Evolutionary conservation across 2,888 invertebrate species (phyloP), one percentile per base, ranked within the genome.

Genomic region (Habrosyne pyritoides): DNA sequence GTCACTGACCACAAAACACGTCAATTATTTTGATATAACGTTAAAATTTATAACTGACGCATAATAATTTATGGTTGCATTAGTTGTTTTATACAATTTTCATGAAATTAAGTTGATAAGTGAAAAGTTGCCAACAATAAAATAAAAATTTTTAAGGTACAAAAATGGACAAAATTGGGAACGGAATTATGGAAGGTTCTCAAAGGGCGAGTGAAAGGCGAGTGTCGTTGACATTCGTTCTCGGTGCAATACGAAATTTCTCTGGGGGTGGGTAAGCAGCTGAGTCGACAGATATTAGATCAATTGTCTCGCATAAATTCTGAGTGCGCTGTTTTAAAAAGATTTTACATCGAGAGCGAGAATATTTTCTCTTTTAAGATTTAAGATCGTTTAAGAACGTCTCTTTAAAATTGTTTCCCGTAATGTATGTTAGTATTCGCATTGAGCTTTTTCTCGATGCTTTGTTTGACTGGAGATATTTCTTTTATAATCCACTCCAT

Each of bases 211-310:
- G 59, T 55, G 61, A 59, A 61, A 59, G 60, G 62, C 60, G 61
- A 58, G 59, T 55, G 61, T 60, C 66, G 51, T 69, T 70, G 68
- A 67, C 66, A 65, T 67, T 64, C 48, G 57, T 54, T 52, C 55
- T 60, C 36, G 57, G 56, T 55, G 62, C 60, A 64, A 60, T 56
- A 59, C 58, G 47, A 55, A 53, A 53, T 53, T 55, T 30, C 54
- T 55, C 30, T 8, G 42, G 18, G 58, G 53, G 56, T 52, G 50
- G 56, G 53, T 54, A 56, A 42, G 42, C 18, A 42, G 54, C 55
- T 57, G 60, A 61, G 65, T 63, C 57, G 53, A 58, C 61, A 58
- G 63, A 59, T 62, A 63, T 61, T 42, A 46, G 12, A 59, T 48
- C 57, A 55, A 59, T 55, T 56, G 53, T 53, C 58, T 52, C 7